Conservation (phyloP, 2,113 vertebrate species). For the Pelecanus crispus region DNA sequence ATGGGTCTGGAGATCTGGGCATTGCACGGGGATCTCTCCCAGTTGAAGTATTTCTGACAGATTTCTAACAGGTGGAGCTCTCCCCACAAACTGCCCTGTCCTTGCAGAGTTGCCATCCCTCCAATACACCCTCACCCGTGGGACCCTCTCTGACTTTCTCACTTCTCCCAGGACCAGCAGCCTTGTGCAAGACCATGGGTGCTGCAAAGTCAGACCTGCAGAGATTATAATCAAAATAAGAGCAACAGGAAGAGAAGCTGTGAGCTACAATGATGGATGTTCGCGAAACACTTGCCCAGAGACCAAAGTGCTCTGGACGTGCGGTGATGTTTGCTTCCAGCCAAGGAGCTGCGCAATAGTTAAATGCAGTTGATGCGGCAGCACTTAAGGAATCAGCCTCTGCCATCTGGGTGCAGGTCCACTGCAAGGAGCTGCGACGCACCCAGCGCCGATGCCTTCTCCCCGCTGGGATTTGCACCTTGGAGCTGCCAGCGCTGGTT, state of each 20-base stretch:
- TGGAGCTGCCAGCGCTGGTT: not conserved
- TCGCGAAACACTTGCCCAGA: not conserved
- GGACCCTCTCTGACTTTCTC: not conserved
- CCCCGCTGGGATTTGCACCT: not conserved
- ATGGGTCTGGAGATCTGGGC: not conserved
- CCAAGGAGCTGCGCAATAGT: not conserved
- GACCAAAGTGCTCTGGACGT: not conserved
- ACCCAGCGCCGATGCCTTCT: not conserved
- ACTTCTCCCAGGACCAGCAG: not conserved
- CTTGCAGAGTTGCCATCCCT: not conserved
- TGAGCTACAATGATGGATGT: conserved; percentile 1
- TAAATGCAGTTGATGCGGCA: not conserved
- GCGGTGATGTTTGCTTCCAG: not conserved
- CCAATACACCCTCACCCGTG: fast-evolving
- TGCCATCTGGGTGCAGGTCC: not conserved
- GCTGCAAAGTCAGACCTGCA: not conserved
- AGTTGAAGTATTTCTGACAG: not conserved
- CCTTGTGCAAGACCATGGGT: not conserved
- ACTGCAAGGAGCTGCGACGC: not conserved
- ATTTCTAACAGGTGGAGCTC: not conserved
- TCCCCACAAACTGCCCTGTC: not conserved
- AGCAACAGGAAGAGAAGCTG: not conserved
- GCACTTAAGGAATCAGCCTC: not conserved
- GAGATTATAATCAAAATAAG: conserved; percentile 21
- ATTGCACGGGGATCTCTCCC: not conserved